A percentile compares a stretch with the other conserved stretches of the same genome.
These are phyloP conservation scores for Andrena dorsata DNA, from an alignment of 2,888 invertebrate genomes.

Conservation along the genomic window DNA sequence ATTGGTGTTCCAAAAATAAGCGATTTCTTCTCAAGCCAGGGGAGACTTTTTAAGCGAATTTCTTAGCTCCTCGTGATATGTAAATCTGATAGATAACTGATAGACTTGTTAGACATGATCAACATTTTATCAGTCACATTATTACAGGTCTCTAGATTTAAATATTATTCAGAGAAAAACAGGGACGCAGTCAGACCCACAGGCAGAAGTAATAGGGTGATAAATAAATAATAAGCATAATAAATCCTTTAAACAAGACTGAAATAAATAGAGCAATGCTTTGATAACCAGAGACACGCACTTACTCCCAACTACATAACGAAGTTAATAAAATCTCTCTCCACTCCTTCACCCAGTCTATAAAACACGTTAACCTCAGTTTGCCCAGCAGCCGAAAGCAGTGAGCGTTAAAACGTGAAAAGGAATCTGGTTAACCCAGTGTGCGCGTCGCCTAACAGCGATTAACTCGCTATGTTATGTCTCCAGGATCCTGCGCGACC, in stretches of 20 bases:
- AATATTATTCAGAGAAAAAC: background rate
- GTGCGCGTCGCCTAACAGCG: conserved; percentile 45
- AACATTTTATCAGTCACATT: background rate
- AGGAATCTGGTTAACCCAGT: conserved; percentile 19
- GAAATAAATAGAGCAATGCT: too few relatives aligned
- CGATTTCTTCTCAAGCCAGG: too few relatives aligned
- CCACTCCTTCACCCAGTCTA: background rate
- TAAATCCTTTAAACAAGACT: too few relatives aligned
- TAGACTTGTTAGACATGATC: background rate
- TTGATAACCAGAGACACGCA: too few relatives aligned
- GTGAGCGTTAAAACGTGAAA: background rate
- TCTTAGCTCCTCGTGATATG: too few relatives aligned
- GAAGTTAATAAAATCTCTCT: conserved; percentile 23
- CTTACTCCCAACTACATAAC: background rate
- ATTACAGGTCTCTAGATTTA: too few relatives aligned
- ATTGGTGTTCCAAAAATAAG: too few relatives aligned
- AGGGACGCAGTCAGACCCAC: background rate
- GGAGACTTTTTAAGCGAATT: too few relatives aligned
- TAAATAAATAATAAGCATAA: too few relatives aligned
- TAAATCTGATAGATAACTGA: too few relatives aligned
- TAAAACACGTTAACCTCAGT: conserved; percentile 6
- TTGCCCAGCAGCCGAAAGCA: background rate
- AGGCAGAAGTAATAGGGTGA: too few relatives aligned
- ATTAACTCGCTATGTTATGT: conserved; percentile 62
- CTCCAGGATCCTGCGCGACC: conserved; percentile 57